A percentile compares a stretch with the other conserved stretches of the same genome.
phyloP scores from a whole-genome alignment of 1,140 invertebrate genomes.

The Halotydeus destructor region DNA sequence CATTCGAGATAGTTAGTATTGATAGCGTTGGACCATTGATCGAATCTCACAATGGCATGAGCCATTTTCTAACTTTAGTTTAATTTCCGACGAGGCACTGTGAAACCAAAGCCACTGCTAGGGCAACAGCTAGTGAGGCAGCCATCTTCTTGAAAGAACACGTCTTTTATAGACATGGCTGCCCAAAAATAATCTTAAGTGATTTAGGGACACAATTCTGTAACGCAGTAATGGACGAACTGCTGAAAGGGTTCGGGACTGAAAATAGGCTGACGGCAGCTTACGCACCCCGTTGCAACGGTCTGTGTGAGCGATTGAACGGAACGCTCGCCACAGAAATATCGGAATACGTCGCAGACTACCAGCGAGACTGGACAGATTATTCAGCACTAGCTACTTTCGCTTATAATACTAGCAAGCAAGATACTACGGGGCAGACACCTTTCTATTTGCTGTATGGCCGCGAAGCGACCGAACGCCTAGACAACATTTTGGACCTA shows the following conservation, averaged over 20 bases:
- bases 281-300: conserved; percentile 14
- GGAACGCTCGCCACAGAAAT: conserved; percentile 9
- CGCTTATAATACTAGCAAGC: conserved; percentile 26
- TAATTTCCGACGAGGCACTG: conserved; percentile 17
- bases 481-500: neutral
- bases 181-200: too few relatives aligned
- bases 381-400: conserved; percentile 25
- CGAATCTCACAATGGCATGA: conserved; percentile 14
- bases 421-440: conserved; percentile 22
- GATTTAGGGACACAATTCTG: too few relatives aligned
- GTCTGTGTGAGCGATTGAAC: conserved; percentile 14
- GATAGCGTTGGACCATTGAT: conserved; percentile 21
- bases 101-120: neutral
- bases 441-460: conserved; percentile 28
- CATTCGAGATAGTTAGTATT: conserved; percentile 19
- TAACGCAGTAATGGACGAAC: too few relatives aligned
- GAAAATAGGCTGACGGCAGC: too few relatives aligned
- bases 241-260: too few relatives aligned
- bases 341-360: conserved; percentile 19
- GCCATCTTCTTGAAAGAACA: too few relatives aligned
- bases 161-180: too few relatives aligned
- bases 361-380: conserved; percentile 26
- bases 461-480: conserved; percentile 17
- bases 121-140: conserved; percentile 17
- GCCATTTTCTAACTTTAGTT: conserved; percentile 18